These are phyloP conservation scores for Ellobius talpinus DNA, from an alignment of 2,113 vertebrate species.

Conservation along the genomic window DNA sequence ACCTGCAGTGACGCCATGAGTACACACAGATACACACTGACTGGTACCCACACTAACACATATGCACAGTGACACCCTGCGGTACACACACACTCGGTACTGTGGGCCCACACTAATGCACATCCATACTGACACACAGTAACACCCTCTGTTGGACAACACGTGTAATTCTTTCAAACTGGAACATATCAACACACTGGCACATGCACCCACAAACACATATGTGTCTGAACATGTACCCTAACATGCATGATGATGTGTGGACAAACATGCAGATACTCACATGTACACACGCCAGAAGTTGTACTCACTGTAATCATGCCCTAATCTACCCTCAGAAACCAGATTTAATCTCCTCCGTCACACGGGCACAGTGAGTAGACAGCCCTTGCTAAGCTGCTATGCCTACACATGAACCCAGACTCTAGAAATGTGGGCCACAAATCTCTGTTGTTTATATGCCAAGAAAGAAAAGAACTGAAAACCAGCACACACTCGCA, in stretches of 20 bases:
- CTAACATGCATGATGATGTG: not conserved
- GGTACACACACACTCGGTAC: not conserved
- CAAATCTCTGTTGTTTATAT: too few relatives aligned
- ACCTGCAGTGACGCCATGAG: fast-evolving
- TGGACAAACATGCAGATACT: not conserved
- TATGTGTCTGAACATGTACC: not conserved
- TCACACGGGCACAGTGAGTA: not conserved
- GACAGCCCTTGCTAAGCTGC: not conserved
- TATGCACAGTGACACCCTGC: not conserved
- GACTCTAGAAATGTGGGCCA: too few relatives aligned
- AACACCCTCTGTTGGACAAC: not conserved
- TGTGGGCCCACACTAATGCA: not conserved
- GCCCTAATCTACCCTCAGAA: too few relatives aligned
- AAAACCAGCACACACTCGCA: not conserved
- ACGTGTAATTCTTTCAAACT: not conserved
- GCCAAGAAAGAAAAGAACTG: not conserved
- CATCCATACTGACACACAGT: not conserved
- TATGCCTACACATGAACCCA: not conserved
- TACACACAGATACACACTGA: too few relatives aligned
- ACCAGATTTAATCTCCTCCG: too few relatives aligned
- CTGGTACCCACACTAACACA: too few relatives aligned
- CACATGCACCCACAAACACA: not conserved
- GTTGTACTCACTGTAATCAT: not conserved
- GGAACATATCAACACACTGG: not conserved
- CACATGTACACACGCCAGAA: too few relatives aligned